Base-by-base conservation (phyloP, 92 coral and sea anemone genomes). In the Siderastrea radians region DNA sequence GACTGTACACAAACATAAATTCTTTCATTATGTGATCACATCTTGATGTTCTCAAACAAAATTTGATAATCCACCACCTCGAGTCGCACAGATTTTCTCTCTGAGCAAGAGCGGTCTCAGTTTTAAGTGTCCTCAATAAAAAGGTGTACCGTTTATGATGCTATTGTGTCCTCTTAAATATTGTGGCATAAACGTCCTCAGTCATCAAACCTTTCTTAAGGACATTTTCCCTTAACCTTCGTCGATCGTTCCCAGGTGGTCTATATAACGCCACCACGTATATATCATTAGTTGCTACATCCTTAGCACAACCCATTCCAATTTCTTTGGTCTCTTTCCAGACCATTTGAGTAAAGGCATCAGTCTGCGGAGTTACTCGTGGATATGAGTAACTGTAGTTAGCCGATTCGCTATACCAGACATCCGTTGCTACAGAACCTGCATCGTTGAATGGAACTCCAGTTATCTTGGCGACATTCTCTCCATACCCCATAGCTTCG, bases 301-400 rank as follows among this genome's bases (percentile, higher is more conserved):
- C 99, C 80, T 95, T 94, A 2, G 99, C 99, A 74, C 97, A 94
- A 2, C 99, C 99, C 99, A 98, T 98, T 47, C 99, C 99, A 4
- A 98, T 88, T 55, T 93, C 93, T 66, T 76, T 67, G 1, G 95
- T 94, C 17, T 82, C 88, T 63, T 85, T 96, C 99, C 99, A 97
- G 8, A 97, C 84, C 49, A 95, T 86, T 58, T 97, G 99, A 8
- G 99, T 95, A 69, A 97, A 97, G 5, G 99, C 95, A 79, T 97
- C 95, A 5, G 98, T 95, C 19, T 77, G 85, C 13, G 96, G 93
- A n/a, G 93, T 88, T 61, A 95, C 84, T 62, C 96, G 72, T 5
- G 99, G 99, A 52, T 97, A 97, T 2, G 99, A 92, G 75, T 95
- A 97, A 61, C 98, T 97, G 88, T 95, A 97, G 69, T 94, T 92